Conservation (phyloP, 30 jellyfish, hydroid and myxozoan species). For the Cassiopea andromeda region DNA sequence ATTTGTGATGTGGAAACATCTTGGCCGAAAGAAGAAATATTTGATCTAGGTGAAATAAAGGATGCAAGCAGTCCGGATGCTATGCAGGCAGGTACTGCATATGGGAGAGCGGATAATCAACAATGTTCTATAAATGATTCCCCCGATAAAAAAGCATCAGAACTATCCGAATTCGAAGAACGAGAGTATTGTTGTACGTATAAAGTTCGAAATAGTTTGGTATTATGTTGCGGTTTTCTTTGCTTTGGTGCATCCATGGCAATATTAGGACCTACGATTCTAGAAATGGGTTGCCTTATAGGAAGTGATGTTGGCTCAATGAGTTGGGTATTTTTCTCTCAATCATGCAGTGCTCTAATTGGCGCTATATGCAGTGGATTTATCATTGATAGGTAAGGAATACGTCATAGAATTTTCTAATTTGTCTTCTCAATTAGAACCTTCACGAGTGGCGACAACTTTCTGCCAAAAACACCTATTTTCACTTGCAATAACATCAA, state of each 20-base stretch:
- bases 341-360: constrained; percentile 93
- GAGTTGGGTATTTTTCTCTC: constrained; percentile 99
- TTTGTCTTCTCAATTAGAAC: not conserved
- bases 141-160: not conserved
- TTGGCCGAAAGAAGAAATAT: constrained; percentile 2
- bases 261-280: constrained; percentile 96
- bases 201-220: constrained; percentile 90
- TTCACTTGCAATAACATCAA: too few species aligned
- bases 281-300: constrained; percentile 95
- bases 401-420: not conserved
- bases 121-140: not conserved
- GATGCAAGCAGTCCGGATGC: not conserved
- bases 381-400: constrained; percentile 82
- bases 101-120: not conserved
- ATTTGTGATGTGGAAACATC: not conserved
- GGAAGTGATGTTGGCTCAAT: constrained; percentile 98
- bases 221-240: constrained; percentile 94
- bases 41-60: not conserved
- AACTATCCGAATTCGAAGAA: constrained; percentile 59
- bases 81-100: constrained; percentile 26
- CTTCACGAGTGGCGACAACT: too few species aligned
- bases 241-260: constrained; percentile 99
- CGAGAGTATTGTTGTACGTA: constrained; percentile 85
- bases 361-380: constrained; percentile 99
- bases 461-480: too few species aligned